Conservation (phyloP, 2,797 vertebrate genomes). For the Phaenicophaeus curvirostris region DNA sequence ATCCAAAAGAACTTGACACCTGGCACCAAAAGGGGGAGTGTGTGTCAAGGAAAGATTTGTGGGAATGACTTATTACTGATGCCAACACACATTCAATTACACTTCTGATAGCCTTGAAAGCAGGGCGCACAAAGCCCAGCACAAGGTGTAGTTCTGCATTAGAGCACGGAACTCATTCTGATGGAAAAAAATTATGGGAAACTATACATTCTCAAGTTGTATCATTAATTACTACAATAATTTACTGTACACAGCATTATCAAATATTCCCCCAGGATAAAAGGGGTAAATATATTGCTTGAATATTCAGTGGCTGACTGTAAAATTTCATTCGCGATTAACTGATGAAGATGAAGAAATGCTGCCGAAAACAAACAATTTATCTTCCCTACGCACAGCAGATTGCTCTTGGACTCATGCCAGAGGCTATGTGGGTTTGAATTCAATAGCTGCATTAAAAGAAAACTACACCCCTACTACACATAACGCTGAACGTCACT, state of each 20-base stretch:
- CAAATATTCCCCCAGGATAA: conserved; percentile 43
- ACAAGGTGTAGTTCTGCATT: no score
- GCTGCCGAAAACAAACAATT: conserved; percentile 64
- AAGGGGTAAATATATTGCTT: conserved; percentile 39
- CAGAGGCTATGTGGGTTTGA: conserved; percentile 27
- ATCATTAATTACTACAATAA: not conserved
- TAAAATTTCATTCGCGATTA: conserved; percentile 57
- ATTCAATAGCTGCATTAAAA: conserved; percentile 24
- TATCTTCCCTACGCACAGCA: not conserved
- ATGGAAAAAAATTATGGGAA: not conserved
- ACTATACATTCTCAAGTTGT: not conserved
- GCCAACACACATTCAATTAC: not conserved
- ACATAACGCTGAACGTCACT: not conserved
- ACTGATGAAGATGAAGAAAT: conserved; percentile 60
- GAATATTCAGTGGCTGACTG: conserved; percentile 41
- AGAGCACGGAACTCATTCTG: not conserved
- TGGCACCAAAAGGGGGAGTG: conserved; percentile 61
- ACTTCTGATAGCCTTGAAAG: not conserved
- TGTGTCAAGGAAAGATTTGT: conserved; percentile 41
- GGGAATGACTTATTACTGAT: not conserved
- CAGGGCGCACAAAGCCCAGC: not conserved
- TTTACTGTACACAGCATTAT: not conserved
- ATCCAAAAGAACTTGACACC: conserved; percentile 17
- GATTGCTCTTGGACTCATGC: not conserved
- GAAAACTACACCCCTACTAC: not conserved